Evolutionary conservation across 2,888 invertebrate species (phyloP), one percentile per base, ranked within the genome.

Genomic region (Netelia melanura): DNA sequence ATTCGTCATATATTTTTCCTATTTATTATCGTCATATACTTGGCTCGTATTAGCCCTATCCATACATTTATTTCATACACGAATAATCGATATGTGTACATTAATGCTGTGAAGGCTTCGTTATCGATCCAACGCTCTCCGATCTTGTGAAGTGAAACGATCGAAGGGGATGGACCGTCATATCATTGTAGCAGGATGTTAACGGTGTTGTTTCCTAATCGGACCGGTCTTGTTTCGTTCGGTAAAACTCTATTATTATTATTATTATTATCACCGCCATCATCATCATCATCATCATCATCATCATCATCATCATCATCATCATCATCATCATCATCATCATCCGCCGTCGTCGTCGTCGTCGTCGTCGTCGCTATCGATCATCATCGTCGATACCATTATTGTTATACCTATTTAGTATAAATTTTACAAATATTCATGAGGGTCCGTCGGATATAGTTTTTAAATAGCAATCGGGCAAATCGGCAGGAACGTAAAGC

Each of bases 201-300:
- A 58, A 72, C 71, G 77, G 77, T 83, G 77, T 58, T 82, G 76
- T 77, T 77, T 78, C 82, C 77, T 72, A 72, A 62, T 68, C 38
- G 67, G 56, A 74, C 52, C 14, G 44, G 56, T 56, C 25, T 65
- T 56, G 30, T 54, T 74, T 65, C 25, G 11, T 14, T 61, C 52
- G 56, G 54, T 70, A 14, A 44, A 64, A 81, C 62, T 68, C n/a
- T 54, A 68, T 48, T 25, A n/a, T 56, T 44, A 25, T 76, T 65
- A 43, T 65, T 43, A 65, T 56, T 30, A 43, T 64, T 8, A 52
- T 62, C 48, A 21, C 48, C 30, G 23, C 68, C 56, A n/a, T 68
- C 25, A 62, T 3, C 64, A n/a, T 23, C 1, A 61, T 14, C 5
- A 14, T 58, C 17, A 43, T 77, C 56, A n/a, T 68, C 23, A 74